Evolutionary conservation across 2,888 invertebrate genomes (phyloP).

Genomic region (Drosophila nr. perissopoda): DNA sequence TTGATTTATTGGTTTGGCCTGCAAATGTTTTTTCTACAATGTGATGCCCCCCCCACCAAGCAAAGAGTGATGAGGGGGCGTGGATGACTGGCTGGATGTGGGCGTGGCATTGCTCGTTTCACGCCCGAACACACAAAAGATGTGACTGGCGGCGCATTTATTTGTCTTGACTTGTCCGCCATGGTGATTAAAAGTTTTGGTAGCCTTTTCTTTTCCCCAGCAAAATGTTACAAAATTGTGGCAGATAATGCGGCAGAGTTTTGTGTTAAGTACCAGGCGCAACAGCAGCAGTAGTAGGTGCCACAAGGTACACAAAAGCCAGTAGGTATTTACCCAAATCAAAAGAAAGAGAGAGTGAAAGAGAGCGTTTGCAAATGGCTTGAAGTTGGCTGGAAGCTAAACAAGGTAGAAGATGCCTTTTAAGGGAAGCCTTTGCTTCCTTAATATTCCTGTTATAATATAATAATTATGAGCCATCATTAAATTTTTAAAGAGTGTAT

Average conservation of each 20-base stretch:
- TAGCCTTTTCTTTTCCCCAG: slow-evolving; percentile 4
- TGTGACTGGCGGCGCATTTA: slow-evolving; percentile 60
- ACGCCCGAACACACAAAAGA: slow-evolving; percentile 69
- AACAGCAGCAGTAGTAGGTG: slow-evolving; percentile 24
- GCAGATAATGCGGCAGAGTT: slow-evolving; percentile 30
- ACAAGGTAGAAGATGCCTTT: not conserved
- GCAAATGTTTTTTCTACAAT: slow-evolving; percentile 33
- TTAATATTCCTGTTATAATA: not conserved
- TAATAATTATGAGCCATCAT: not conserved
- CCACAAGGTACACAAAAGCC: slow-evolving; percentile 7
- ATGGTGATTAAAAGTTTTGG: slow-evolving; percentile 73
- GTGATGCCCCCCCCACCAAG: not conserved
- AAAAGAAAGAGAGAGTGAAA: not conserved
- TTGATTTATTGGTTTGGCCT: slow-evolving; percentile 71
- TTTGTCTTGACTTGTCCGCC: slow-evolving; percentile 75
- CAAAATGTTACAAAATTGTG: slow-evolving; percentile 29
- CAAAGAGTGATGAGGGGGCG: slow-evolving; percentile 9
- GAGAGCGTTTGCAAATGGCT: not conserved
- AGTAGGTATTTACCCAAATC: slow-evolving; percentile 30
- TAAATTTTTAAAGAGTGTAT: not conserved
- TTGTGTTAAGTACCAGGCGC: slow-evolving; percentile 23
- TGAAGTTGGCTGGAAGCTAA: not conserved
- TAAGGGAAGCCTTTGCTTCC: not conserved
- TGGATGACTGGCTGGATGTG: not conserved
- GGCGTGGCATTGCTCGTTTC: slow-evolving; percentile 54